phyloP scores from a whole-genome alignment of 2,888 invertebrate species.

The Eristalinus sepulchralis region DNA sequence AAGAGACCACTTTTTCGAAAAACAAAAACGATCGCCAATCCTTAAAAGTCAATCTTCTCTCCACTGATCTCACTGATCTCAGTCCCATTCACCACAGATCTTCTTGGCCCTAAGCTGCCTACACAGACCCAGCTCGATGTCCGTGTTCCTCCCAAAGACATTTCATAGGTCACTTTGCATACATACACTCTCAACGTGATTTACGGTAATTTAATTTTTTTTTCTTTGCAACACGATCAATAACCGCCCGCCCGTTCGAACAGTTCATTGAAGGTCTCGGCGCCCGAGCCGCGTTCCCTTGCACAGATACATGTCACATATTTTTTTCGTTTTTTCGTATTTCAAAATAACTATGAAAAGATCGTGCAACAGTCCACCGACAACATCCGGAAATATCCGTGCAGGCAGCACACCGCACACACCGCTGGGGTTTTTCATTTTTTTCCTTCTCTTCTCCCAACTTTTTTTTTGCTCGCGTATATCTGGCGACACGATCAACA shows the following conservation, averaged over 20 bases:
- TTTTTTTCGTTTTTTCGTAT: background rate
- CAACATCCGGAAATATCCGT: constrained; percentile 68
- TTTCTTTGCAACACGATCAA: background rate
- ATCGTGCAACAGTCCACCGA: constrained; percentile 60
- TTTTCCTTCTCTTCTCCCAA: background rate
- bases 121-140: background rate
- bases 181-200: background rate
- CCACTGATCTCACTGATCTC: background rate
- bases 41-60: background rate
- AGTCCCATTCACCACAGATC: background rate
- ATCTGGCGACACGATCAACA: constrained; percentile 55
- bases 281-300: background rate
- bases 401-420: constrained; percentile 16
- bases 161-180: background rate
- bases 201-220: background rate
- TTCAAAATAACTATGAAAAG: constrained; percentile 31
- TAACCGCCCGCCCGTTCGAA: background rate
- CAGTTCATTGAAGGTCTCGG: background rate
- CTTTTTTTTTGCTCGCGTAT: background rate
- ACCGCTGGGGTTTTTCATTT: constrained; percentile 5
- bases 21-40: too few relatives aligned
- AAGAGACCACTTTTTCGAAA: too few relatives aligned
- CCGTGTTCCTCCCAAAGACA: background rate
- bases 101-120: background rate
- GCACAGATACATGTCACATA: background rate